Percentiles rank a stretch among this genome's conserved stretches.
Conservation (phyloP, 2,797 vertebrate genomes). For the Threskiornis aethiopicus region DNA sequence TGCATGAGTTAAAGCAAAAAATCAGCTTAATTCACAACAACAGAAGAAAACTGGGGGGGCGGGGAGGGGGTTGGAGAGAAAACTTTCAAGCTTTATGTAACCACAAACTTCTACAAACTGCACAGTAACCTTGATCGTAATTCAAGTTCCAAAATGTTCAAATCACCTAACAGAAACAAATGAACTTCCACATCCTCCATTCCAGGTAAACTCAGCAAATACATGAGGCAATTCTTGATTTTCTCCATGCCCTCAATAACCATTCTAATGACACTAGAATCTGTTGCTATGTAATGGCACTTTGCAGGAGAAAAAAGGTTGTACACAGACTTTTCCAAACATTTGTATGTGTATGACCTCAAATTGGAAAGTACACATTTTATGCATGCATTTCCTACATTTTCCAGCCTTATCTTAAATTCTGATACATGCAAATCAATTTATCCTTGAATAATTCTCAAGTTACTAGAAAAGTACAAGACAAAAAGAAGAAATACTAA, state of each 20-base stretch:
- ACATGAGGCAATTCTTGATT: background rate
- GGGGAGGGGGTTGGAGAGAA: fast-evolving
- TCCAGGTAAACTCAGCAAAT: background rate
- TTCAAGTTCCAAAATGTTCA: background rate
- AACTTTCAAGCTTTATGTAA: background rate
- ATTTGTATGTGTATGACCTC: background rate
- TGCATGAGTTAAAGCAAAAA: background rate
- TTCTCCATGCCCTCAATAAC: background rate
- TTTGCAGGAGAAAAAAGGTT: background rate
- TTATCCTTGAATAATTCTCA: background rate
- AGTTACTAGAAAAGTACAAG: background rate
- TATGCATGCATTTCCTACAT: background rate
- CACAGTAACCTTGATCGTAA: background rate
- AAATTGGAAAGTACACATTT: background rate
- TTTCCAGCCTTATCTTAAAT: background rate
- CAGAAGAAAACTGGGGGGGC: background rate
- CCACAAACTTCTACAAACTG: background rate
- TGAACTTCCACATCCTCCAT: background rate
- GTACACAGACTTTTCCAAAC: background rate
- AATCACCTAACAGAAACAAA: background rate
- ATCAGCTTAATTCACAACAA: background rate
- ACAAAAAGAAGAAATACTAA: background rate
- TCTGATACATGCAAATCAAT: background rate
- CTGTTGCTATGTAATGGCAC: background rate
- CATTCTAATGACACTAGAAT: background rate